Conservation (phyloP, 2,888 invertebrate genomes). For the Arrhopalites spinosus region DNA sequence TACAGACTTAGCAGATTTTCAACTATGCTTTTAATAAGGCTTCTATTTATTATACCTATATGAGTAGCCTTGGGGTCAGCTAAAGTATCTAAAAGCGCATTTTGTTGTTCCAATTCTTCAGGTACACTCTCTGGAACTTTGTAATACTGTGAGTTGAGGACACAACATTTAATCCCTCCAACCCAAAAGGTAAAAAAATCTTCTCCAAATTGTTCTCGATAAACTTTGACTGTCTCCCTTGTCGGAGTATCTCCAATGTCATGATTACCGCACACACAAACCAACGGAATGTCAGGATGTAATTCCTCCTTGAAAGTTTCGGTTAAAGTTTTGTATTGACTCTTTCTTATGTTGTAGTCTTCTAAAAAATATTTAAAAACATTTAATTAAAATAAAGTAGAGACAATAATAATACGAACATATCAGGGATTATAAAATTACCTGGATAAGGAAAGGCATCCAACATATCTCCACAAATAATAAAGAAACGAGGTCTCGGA, state of each 20-base stretch:
- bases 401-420: background rate
- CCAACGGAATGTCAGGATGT: conserved; percentile 60
- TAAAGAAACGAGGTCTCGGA: conserved; percentile 62
- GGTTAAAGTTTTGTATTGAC: conserved; percentile 60
- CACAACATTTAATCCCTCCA: conserved; percentile 62
- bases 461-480: conserved; percentile 63
- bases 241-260: conserved; percentile 63
- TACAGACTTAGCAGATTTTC: too few relatives aligned
- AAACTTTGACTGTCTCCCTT: conserved; percentile 57
- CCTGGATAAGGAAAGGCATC: conserved; percentile 60
- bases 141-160: conserved; percentile 62
- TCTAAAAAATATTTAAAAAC: too few relatives aligned
- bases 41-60: conserved; percentile 51
- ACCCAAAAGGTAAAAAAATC: conserved; percentile 63
- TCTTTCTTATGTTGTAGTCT: conserved; percentile 54
- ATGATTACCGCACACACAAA: conserved; percentile 65
- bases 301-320: conserved; percentile 58
- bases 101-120: conserved; percentile 59
- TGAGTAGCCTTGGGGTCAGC: conserved; percentile 46
- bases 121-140: conserved; percentile 57
- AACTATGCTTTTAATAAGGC: too few relatives aligned
- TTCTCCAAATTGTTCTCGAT: conserved; percentile 60
- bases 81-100: conserved; percentile 60
- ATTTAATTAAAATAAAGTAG: background rate
- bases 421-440: too few relatives aligned